phyloP scores from a whole-genome alignment of 2,797 vertebrate species.

The Avahi laniger region DNA sequence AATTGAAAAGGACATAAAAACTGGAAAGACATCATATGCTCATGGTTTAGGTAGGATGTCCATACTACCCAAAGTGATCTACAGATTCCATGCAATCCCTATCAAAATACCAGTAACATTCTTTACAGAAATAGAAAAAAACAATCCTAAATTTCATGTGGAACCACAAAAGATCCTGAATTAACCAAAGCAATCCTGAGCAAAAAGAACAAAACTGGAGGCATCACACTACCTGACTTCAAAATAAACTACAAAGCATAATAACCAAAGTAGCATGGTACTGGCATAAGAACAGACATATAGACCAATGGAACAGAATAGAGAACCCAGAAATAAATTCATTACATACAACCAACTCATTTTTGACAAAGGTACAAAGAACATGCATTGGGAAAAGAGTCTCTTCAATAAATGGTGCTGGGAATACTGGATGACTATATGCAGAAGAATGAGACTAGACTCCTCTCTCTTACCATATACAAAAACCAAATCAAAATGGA shows the following conservation, averaged over 20 bases:
- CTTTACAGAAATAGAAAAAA: neutral
- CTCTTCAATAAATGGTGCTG: neutral
- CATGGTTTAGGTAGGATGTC: neutral
- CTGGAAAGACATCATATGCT: neutral
- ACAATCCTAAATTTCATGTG: neutral
- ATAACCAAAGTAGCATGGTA: neutral
- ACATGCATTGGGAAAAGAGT: neutral
- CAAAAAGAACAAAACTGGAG: neutral
- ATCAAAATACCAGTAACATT: neutral
- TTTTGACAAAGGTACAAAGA: neutral
- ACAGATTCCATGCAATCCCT: neutral
- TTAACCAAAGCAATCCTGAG: neutral
- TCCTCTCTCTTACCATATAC: neutral
- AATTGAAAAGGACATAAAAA: neutral
- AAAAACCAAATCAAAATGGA: neutral
- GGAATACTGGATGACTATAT: neutral
- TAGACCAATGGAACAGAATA: neutral
- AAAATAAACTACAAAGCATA: neutral
- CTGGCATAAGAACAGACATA: neutral
- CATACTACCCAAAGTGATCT: neutral
- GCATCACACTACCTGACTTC: neutral
- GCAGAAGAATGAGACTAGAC: neutral
- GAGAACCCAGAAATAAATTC: neutral
- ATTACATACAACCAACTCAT: neutral
- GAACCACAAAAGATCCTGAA: neutral